Base-by-base conservation (phyloP, 2,113 vertebrate genomes). In the Petroica traversi region DNA sequence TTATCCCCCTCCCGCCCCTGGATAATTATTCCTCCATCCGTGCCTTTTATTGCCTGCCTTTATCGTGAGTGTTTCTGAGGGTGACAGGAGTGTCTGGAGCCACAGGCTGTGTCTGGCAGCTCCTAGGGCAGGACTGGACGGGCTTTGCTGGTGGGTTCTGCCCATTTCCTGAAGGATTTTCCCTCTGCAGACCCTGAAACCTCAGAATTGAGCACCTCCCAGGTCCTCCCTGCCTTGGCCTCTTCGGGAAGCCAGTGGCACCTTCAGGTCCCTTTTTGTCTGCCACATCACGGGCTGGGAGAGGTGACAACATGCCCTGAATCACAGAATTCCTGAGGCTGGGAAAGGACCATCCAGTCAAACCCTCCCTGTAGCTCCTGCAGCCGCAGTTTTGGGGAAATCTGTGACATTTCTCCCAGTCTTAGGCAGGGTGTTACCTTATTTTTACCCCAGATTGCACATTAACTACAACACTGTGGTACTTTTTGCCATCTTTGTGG, bases 11-110 rank as follows among this genome's bases (percentile, higher is more conserved):
- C 76, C 91, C 23, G 8, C 63, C 55, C 66, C 64, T 75, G 75
- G 92, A 28, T 92, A 81, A 91, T 94, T 89, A 91, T 87, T 92
- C 83, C 79, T 72, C 80, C 58, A 73, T 85, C 61, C 62, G 11
- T 19, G 52, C 55, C 11, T 93, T 97, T 97, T 95, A 97, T 62
- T 78, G 89, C 89, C 68, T 89, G 86, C 26, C 77, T 84, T 95
- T 95, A 93, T 95, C 86, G 24, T 5, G 40, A 82, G 19, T 87
- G 77, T 86, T 92, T 82, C 87, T 93, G 84, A 61, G 83, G 80
- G 84, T 95, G 91, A 84, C 79, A 84, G 85, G 93, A 74, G 72
- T 36, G 86, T 93, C 91, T 94, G 88, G 68, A 81, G 68, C n/a
- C 57, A 46, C 19, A 46, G 61, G 57, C 69, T 78, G 7, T 88